Evolutionary conservation across 2,113 vertebrate species (phyloP), one percentile per base, ranked within the genome.

Genomic region (Serilophus lunatus): DNA sequence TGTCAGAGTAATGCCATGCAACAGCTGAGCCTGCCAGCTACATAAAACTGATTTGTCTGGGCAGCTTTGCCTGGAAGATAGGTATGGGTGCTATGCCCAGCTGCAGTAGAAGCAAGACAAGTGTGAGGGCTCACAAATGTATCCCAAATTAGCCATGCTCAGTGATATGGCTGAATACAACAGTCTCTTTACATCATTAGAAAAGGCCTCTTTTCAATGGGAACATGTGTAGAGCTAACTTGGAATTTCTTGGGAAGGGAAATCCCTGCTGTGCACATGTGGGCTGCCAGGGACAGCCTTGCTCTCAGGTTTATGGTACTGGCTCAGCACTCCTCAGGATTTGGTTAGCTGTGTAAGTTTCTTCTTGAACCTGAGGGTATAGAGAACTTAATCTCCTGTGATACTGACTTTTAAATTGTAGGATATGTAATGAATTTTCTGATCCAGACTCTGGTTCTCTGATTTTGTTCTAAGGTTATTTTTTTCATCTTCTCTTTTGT

Each of bases 31-130:
- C 35, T 53, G 61, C 56, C 63, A 82, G 42, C 88, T 49, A 28
- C 82, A 91, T 64, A 75, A 94, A 82, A 63, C 69, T 72, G 61
- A 64, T 77, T 92, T 97, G 86, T 96, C 75, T 70, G 63, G 54
- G 51, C 61, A 81, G 71, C 61, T 68, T 88, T 76, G 36, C 59
- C 42, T 69, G 86, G 88, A 40, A 87, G 56, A 54, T 57, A 68
- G 70, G 36, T 92, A 29, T 82, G 85, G 69, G 13, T 45, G 35
- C 64, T 81, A 42, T 95, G 86, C 77, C 86, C 68, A 45, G 63
- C 87, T 54, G 45, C 42, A 10, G n/a, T 15, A 60, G 38, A 35
- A 92, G 49, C 31, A n/a, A 33, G 36, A 47, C 53, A 82, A 51
- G 71, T 50, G 70, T 72, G 28, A 59, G 19, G 16, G 53, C 66